Base-by-base conservation (phyloP, 2,113 vertebrate species). In the Catharus minimus region DNA sequence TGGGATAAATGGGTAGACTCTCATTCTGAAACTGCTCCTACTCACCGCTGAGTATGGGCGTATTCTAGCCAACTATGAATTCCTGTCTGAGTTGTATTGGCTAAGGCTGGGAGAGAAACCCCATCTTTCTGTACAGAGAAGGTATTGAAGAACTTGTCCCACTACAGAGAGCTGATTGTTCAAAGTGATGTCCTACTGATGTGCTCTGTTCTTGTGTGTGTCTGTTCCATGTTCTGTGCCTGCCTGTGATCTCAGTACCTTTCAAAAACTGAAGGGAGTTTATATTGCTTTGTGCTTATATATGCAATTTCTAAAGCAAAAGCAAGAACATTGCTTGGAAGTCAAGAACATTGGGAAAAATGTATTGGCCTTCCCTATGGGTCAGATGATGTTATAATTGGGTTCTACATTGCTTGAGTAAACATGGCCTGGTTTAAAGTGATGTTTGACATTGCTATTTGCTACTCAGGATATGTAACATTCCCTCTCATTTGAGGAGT, bases 161-260 rank as follows among this genome's bases (percentile, higher is more conserved):
- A 1, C 26, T 9, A 3, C 23, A 65, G 32, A 22, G 15, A 66
- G 13, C 13, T 52, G 47, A 19, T 46, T 58, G 23, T 36, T 74
- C 60, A 30, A 33, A 67, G 30, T 0, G 0, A 5, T 6, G 8
- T 66, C 5, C 30, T 58, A 1, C 24, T 57, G 24, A 20, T 7
- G 8, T 64, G 21, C 32, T 84, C 32, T 5, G 3, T 41, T 88
- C 44, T 32, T 81, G 28, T 33, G 7, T 46, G 0, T 3, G 0
- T 80, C 19, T 95, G 22, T 67, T 84, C 50, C 15, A 52, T 52
- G 22, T 10, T 75, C 39, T 39, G 7, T 32, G 10, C 19, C 33
- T 84, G 5, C 39, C 50, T 82, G 26, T 49, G 20, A 44, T 61
- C 41, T 68, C 58, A 13, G 27, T 36, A 71, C 32, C 26, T 77